These are phyloP conservation scores for Phylloscopus collybita DNA, from an alignment of 2,797 vertebrate species.

Conservation along the genomic window DNA sequence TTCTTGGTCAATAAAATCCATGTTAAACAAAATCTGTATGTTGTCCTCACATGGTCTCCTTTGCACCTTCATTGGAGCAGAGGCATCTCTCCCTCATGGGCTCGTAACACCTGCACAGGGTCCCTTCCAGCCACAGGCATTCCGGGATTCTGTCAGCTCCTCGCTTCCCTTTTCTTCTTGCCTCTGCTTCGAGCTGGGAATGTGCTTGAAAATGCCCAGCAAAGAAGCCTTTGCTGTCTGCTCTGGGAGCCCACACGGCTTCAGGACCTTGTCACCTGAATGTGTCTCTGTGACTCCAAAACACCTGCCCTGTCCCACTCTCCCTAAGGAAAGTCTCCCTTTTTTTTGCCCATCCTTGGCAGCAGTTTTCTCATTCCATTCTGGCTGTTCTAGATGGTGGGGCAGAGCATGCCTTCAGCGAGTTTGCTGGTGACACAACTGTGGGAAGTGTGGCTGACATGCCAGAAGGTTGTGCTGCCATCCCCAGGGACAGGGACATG, in stretches of 20 bases:
- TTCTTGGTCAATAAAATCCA: neutral
- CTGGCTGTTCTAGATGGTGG: neutral
- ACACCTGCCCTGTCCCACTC: rapidly evolving
- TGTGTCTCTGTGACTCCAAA: too few species aligned
- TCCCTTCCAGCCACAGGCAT: neutral
- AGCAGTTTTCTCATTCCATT: neutral
- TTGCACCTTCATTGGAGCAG: neutral
- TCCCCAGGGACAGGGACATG: neutral
- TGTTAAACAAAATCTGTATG: neutral
- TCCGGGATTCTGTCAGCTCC: neutral
- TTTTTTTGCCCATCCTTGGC: neutral
- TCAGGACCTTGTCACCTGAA: neutral
- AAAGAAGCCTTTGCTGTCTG: neutral
- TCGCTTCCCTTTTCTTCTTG: neutral
- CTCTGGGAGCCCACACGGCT: rapidly evolving
- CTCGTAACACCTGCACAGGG: rapidly evolving
- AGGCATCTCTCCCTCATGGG: neutral
- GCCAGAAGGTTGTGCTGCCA: neutral
- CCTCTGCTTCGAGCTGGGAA: neutral
- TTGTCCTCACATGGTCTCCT: neutral
- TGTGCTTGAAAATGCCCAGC: neutral
- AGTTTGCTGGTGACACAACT: neutral
- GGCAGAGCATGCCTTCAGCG: too few species aligned
- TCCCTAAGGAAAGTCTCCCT: neutral
- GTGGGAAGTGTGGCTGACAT: neutral